Percentiles rank a stretch among this genome's conserved stretches.
Evolutionary conservation across 1,140 invertebrate species (phyloP).

Genomic region (Lepidurus apus): DNA sequence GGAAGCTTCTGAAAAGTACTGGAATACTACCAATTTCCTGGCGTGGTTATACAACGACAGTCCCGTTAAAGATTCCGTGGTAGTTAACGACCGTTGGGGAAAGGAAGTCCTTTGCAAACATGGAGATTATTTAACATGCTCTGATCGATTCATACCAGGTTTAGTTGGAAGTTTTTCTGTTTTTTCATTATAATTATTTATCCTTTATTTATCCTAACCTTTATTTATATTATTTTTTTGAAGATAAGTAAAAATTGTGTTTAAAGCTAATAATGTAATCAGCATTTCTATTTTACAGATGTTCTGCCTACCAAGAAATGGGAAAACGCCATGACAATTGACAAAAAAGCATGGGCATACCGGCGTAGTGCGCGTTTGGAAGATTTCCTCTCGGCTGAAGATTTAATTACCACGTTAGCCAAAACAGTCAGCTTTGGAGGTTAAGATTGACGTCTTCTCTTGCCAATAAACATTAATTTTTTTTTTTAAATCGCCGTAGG

Average conservation of each 20-base stretch:
- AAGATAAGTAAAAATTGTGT: neutral
- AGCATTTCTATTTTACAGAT: slow-evolving; percentile 45
- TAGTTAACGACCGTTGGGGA: slow-evolving; percentile 86
- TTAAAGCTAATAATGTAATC: neutral
- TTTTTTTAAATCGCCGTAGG: slow-evolving; percentile 46
- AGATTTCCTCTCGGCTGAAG: slow-evolving; percentile 65
- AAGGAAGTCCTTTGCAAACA: slow-evolving; percentile 69
- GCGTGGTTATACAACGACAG: slow-evolving; percentile 95
- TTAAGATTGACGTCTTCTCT: slow-evolving; percentile 40
- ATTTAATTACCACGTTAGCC: slow-evolving; percentile 66
- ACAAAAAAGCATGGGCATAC: slow-evolving; percentile 82
- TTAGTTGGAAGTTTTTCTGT: slow-evolving; percentile 31
- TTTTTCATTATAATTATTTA: neutral
- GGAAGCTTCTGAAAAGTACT: slow-evolving; percentile 59
- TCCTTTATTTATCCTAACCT: neutral
- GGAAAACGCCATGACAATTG: slow-evolving; percentile 90
- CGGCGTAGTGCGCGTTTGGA: slow-evolving; percentile 62
- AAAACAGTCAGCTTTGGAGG: slow-evolving; percentile 81
- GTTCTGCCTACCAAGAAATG: slow-evolving; percentile 70
- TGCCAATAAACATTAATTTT: neutral
- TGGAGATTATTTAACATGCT: slow-evolving; percentile 74
- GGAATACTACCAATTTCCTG: slow-evolving; percentile 45
- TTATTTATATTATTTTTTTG: neutral
- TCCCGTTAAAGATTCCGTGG: slow-evolving; percentile 80
- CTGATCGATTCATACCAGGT: slow-evolving; percentile 83